Base-by-base conservation (phyloP, 2,888 invertebrate species). In the Bombylius major region DNA sequence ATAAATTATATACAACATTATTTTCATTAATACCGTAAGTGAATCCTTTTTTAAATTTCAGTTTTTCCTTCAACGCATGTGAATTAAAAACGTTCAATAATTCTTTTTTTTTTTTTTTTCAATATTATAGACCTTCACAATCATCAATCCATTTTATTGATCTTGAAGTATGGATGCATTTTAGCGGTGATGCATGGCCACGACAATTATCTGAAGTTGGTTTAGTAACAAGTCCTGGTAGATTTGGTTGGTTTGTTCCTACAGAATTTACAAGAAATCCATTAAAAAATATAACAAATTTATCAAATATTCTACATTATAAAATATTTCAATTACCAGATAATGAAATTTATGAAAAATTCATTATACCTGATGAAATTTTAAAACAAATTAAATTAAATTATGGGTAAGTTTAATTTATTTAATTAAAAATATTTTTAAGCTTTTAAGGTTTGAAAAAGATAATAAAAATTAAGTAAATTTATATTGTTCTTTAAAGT, bases 91-190 rank as follows among this genome's bases (percentile, higher is more conserved):
- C 4, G 34, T 36, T 36, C 4, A 36, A 7, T 7, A 5, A 36
- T 36, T 36, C 7, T 34, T 6, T 36, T 36, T 36, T 36, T 32
- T 34, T 14, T 39, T 45, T 47, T 51, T 51, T 50, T 54, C 52
- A 7, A 33, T 50, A 51, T 50, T 60, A 6, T 63, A 78, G 78
- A 55, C 63, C 71, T 54, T 47, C 42, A 23, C 51, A 44, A 44
- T 49, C 33, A 42, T 42, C 39, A 42, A 67, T 69, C 33, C 69
- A 78, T 1, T 77, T 79, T 73, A 77, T 88, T 23, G 86, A 88
- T 68, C 70, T 87, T 65, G 87, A 86, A 68, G 82, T 84, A 0
- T 86, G 86, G 83, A 74, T 83, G 58, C 78, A 82, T 32, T 79
- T 84, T 0, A 80, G 82, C 48, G 76, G 78, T 54, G 82, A 82